phyloP scores from a whole-genome alignment of 2,797 vertebrate species.

The Chelon auratus region DNA sequence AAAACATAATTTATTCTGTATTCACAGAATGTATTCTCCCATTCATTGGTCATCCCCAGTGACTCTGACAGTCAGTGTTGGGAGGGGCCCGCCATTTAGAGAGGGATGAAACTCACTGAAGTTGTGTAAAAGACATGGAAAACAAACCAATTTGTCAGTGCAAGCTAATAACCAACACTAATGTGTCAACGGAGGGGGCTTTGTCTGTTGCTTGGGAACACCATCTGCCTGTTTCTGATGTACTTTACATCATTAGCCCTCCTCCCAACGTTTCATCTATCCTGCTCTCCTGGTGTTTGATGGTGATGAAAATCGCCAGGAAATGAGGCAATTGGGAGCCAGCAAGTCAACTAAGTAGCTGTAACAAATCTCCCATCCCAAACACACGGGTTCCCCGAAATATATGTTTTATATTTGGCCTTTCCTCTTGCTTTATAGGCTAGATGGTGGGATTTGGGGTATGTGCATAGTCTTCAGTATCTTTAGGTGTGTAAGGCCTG shows the following conservation, averaged over 20 bases:
- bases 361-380: slow-evolving; percentile 55
- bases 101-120: slow-evolving; percentile 59
- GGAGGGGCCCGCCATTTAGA: slow-evolving; percentile 38
- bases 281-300: slow-evolving; percentile 50
- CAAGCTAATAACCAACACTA: slow-evolving; percentile 79
- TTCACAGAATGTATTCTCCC: background rate
- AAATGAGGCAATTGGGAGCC: slow-evolving; percentile 66
- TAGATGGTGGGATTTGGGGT: slow-evolving; percentile 8
- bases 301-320: slow-evolving; percentile 71
- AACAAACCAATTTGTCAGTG: slow-evolving; percentile 80
- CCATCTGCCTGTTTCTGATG: slow-evolving; percentile 81
- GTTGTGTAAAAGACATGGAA: slow-evolving; percentile 69
- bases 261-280: slow-evolving; percentile 49
- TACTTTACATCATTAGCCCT: slow-evolving; percentile 80
- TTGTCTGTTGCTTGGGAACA: slow-evolving; percentile 84
- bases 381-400: slow-evolving; percentile 7
- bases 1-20: no score
- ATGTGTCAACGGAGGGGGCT: slow-evolving; percentile 76
- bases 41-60: slow-evolving; percentile 34
- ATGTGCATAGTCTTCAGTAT: no score
- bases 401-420: slow-evolving; percentile 14
- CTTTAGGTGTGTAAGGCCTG: no score
- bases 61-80: slow-evolving; percentile 41
- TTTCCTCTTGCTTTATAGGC: slow-evolving; percentile 4
- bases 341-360: slow-evolving; percentile 43